Evolutionary conservation across 2,888 invertebrate genomes (phyloP), one percentile per base, ranked within the genome.

Genomic region (Eueremaeus valkanovi): DNA sequence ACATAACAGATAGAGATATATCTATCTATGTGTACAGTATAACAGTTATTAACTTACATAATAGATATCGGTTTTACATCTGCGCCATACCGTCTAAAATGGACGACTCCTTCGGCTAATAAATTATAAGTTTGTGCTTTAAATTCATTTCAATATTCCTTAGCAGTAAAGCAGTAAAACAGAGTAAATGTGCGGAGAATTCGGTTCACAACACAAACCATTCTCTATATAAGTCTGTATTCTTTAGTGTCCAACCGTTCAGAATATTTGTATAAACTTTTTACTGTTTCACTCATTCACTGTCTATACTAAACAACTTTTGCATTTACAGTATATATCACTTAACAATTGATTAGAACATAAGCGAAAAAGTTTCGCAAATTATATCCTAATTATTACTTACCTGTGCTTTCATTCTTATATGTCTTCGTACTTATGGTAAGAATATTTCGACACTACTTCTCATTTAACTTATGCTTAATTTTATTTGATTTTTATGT

Each of bases 41-140:
- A 24, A 55, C 55, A 24, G 55, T 8, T 55, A 8, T 24, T 3
- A 11, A 16, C 3, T 21, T 3, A 61, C 1, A 31, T 18, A 63
- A 33, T 63, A 27, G 55, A 63, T 18, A 63, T 33, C 31, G 33
- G 31, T 13, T 29, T n/a, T 24, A 63, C 63, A 27, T n/a, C 33
- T 63, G 63, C 63, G 63, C 63, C 33, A 33, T 63, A 9, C 5
- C 33, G 63, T 33, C 31, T 11, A 63, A 63, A 63, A 63, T 63
- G 63, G 63, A n/a, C 18, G 63, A 63, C 33, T 63, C 33, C 63
- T 63, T 63, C 63, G 33, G 63, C 24, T 55, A 63, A 63, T 63
- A 63, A 63, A 63, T 63, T 33, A 63, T 63, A 63, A 63, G 63
- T 61, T 63, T 63, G 31, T 55, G 51, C 51, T 21, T 55, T 55